These are phyloP conservation scores for Chrysogorgia sp. DNA, from an alignment of 92 coral and sea anemone genomes.

Conservation along the genomic window DNA sequence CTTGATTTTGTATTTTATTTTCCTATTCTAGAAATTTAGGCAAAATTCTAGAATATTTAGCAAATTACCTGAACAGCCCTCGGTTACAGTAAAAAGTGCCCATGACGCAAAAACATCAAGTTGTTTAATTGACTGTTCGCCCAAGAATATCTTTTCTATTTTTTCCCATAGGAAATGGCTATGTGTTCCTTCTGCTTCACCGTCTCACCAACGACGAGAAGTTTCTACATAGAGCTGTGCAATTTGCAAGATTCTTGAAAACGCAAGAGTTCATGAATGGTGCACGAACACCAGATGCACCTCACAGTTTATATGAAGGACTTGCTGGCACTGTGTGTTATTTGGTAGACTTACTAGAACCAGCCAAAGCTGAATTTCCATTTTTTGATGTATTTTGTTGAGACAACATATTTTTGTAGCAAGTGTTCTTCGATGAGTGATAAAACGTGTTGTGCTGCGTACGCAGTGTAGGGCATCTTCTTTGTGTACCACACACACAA, in stretches of 20 bases:
- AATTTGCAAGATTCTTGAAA: slow-evolving; percentile 84
- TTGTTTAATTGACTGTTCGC: not conserved
- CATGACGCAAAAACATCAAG: too few species aligned
- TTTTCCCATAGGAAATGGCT: slow-evolving; percentile 74
- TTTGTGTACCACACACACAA: too few species aligned
- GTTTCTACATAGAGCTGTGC: slow-evolving; percentile 79
- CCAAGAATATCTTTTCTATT: not conserved
- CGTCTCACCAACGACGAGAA: slow-evolving; percentile 78
- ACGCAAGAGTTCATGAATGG: slow-evolving; percentile 78
- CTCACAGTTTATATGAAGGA: slow-evolving; percentile 90
- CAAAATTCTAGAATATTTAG: too few species aligned
- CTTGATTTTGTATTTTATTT: too few species aligned
- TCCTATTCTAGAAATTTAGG: too few species aligned
- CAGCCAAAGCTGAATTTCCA: slow-evolving; percentile 79
- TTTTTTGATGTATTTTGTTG: slow-evolving; percentile 84
- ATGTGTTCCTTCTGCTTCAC: slow-evolving; percentile 83
- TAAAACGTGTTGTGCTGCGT: too few species aligned
- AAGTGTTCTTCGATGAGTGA: not conserved
- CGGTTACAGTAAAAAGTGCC: too few species aligned
- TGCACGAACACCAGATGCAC: slow-evolving; percentile 91
- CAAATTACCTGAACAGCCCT: too few species aligned
- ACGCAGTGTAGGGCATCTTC: too few species aligned
- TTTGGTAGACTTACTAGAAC: slow-evolving; percentile 72
- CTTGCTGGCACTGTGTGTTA: slow-evolving; percentile 91
- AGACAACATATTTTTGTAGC: not conserved